phyloP scores from a whole-genome alignment of 2,888 invertebrate species.

The Schizaphis graminum region DNA sequence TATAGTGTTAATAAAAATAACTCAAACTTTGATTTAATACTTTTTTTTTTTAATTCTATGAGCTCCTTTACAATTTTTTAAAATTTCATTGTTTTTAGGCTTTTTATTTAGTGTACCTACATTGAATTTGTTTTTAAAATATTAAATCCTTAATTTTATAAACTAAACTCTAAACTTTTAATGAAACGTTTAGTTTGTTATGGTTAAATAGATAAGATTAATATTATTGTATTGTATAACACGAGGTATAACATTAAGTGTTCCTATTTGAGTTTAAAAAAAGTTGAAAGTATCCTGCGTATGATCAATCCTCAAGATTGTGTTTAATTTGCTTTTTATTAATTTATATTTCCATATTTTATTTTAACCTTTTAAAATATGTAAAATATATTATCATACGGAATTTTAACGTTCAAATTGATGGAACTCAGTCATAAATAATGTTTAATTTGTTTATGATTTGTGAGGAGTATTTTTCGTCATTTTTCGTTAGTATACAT shows the following conservation, averaged over 20 bases:
- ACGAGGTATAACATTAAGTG: background rate
- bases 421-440: background rate
- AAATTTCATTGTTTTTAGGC: background rate
- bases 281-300: background rate
- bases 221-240: background rate
- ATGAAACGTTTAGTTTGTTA: background rate
- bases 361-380: background rate
- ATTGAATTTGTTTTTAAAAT: background rate
- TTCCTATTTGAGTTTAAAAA: background rate
- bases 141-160: background rate
- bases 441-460: background rate
- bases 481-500: background rate
- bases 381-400: background rate
- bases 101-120: background rate
- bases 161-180: background rate
- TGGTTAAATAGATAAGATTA: background rate
- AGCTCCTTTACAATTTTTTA: background rate
- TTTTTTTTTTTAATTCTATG: background rate
- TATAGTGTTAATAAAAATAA: background rate
- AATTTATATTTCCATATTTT: background rate
- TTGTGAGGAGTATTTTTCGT: background rate
- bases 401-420: background rate
- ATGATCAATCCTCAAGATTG: background rate
- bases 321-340: background rate
- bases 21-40: background rate